Evolutionary conservation across 2,113 vertebrate species (phyloP).

Genomic region (Saguinus midas): DNA sequence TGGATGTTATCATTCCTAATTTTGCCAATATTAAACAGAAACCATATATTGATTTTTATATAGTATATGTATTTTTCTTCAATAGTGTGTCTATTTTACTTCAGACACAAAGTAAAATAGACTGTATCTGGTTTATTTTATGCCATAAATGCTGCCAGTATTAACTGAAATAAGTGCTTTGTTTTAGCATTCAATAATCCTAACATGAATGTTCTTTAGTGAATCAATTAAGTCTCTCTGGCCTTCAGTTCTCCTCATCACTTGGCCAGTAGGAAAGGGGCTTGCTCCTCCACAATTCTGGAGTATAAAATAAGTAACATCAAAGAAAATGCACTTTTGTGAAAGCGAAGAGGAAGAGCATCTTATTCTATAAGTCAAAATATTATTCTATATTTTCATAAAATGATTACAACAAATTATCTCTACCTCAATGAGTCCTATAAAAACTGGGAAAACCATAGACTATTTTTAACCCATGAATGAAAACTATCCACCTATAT

Average conservation of each 20-base stretch:
- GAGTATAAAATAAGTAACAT: conserved; percentile 24
- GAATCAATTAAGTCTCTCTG: not conserved
- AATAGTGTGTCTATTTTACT: not conserved
- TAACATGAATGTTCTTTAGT: not conserved
- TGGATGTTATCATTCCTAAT: conserved; percentile 23
- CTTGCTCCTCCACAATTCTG: conserved; percentile 18
- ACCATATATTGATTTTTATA: not conserved
- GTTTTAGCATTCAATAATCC: conserved; percentile 21
- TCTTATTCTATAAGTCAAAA: conserved; percentile 9
- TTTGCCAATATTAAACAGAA: conserved; percentile 5
- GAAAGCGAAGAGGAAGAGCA: not conserved
- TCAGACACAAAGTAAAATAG: no score
- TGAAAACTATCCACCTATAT: conserved; percentile 21
- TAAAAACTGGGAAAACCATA: not conserved
- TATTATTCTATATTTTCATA: not conserved
- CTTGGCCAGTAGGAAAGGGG: not conserved
- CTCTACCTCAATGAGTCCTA: not conserved
- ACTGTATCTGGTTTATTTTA: conserved; percentile 1
- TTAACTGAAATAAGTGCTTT: not conserved
- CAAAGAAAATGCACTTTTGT: not conserved
- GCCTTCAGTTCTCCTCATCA: not conserved
- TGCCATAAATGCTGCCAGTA: not conserved
- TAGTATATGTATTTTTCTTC: not conserved
- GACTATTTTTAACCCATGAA: not conserved
- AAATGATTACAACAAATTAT: not conserved